Conservation (phyloP, 2,888 invertebrate genomes). For the Malthinus flaveolus region DNA sequence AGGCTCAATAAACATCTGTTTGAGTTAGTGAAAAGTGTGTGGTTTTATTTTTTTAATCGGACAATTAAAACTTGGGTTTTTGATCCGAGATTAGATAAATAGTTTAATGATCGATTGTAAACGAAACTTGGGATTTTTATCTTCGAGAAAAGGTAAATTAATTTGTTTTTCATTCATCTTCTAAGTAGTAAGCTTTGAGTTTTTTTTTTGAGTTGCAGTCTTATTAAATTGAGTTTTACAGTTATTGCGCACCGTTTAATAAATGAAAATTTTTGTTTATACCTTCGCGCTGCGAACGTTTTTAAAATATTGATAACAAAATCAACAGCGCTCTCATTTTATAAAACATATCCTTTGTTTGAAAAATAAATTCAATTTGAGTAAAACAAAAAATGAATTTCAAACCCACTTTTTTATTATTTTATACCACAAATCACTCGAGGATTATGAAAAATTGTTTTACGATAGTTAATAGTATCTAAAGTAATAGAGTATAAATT, state of each 20-base stretch:
- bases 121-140: constrained; percentile 19
- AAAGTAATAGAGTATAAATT: constrained; percentile 13
- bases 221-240: not conserved
- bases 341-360: not conserved
- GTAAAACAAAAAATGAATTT: not conserved
- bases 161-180: constrained; percentile 18
- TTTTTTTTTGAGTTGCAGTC: constrained; percentile 18
- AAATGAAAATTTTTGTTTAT: no score
- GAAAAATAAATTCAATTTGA: no score
- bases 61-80: constrained; percentile 25
- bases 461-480: not conserved
- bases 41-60: constrained; percentile 12
- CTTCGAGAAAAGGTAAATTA: constrained; percentile 18
- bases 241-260: not conserved
- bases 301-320: constrained; percentile 3
- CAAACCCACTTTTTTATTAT: constrained; percentile 3
- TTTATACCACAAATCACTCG: constrained; percentile 4
- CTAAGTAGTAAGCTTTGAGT: constrained; percentile 21
- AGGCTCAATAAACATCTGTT: constrained; percentile 21
- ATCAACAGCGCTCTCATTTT: not conserved
- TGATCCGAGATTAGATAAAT: constrained; percentile 13
- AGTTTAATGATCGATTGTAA: constrained; percentile 25
- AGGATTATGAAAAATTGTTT: constrained; percentile 15
- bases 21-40: constrained; percentile 16
- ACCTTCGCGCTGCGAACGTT: no score